Percentiles rank a stretch among this genome's conserved stretches.
phyloP scores from a whole-genome alignment of 2,888 invertebrate species.

The Cryptocheilus praepositus region DNA sequence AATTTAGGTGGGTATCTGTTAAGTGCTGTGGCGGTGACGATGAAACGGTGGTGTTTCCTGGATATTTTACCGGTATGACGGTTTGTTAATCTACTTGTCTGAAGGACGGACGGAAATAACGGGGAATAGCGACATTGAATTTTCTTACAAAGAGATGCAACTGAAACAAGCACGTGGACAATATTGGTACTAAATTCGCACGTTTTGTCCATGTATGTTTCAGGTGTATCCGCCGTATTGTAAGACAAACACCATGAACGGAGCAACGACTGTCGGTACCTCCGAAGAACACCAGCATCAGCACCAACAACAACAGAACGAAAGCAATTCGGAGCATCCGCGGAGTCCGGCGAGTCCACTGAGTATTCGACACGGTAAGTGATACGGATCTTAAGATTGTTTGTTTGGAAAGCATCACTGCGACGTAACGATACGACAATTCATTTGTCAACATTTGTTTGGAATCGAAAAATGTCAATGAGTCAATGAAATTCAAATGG shows the following conservation, averaged over 20 bases:
- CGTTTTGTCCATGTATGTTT: not conserved
- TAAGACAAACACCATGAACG: constrained; percentile 64
- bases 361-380: constrained; percentile 70
- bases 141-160: no score
- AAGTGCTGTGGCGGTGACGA: no score
- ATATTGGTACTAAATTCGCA: no score
- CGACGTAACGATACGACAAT: not conserved
- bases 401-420: not conserved
- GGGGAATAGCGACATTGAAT: no score
- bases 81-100: no score
- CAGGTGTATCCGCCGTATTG: not conserved
- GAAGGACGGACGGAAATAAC: no score
- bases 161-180: no score
- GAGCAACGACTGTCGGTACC: constrained; percentile 63
- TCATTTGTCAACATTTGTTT: not conserved
- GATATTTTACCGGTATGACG: no score
- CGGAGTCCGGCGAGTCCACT: constrained; percentile 70
- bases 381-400: not conserved
- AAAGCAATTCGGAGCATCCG: constrained; percentile 67
- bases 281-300: constrained; percentile 66
- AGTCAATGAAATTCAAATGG: not conserved
- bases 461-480: not conserved
- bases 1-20: constrained; percentile 7
- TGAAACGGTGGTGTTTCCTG: no score
- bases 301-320: constrained; percentile 67